Conservation (phyloP, 2,888 invertebrate genomes). For the Volucella zonaria region DNA sequence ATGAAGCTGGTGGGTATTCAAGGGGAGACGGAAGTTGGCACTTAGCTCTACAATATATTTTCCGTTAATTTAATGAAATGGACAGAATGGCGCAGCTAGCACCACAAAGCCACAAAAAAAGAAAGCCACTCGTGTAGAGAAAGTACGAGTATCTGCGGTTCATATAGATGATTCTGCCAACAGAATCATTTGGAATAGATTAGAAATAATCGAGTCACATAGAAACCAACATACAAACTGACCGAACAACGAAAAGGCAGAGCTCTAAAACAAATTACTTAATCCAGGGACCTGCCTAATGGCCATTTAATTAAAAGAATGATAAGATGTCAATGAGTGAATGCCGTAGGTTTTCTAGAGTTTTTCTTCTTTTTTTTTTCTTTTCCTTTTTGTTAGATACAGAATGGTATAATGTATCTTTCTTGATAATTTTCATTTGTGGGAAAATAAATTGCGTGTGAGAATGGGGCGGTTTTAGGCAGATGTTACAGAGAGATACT, state of each 20-base stretch:
- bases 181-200: slow-evolving; percentile 68
- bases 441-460: slow-evolving; percentile 22
- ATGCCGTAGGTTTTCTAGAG: slow-evolving; percentile 36
- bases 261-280: slow-evolving; percentile 65
- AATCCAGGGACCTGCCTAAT: slow-evolving; percentile 62
- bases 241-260: neutral
- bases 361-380: slow-evolving; percentile 6
- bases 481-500: slow-evolving; percentile 38
- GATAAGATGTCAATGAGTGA: slow-evolving; percentile 67
- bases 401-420: neutral
- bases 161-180: slow-evolving; percentile 55
- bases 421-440: slow-evolving; percentile 27
- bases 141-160: neutral
- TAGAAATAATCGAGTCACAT: slow-evolving; percentile 53
- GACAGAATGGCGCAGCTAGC: slow-evolving; percentile 7
- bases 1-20: neutral
- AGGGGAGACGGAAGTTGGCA: slow-evolving; percentile 35
- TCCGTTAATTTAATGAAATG: slow-evolving; percentile 61
- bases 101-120: slow-evolving; percentile 33
- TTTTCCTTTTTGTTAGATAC: neutral
- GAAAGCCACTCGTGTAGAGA: neutral
- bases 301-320: slow-evolving; percentile 70
- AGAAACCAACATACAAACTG: neutral
- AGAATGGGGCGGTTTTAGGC: slow-evolving; percentile 31
- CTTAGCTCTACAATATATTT: slow-evolving; percentile 40